Percentiles rank a stretch among this genome's conserved stretches.
These are phyloP conservation scores for Paralinhomoeus sp. DNA, from an alignment of 2,888 invertebrate species.

Conservation along the genomic window DNA sequence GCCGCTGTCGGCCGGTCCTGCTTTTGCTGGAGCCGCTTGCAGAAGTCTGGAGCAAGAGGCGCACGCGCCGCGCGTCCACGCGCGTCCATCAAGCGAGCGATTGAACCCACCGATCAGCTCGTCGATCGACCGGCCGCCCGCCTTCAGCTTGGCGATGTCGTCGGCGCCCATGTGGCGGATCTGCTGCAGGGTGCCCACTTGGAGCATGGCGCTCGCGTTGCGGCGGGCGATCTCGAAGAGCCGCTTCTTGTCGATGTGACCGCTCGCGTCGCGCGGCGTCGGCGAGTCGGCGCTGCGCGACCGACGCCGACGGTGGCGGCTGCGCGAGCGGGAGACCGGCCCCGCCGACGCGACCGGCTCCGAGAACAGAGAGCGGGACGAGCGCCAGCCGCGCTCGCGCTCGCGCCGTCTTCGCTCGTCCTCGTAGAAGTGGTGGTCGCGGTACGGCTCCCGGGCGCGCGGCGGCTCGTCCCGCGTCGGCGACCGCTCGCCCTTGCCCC, in stretches of 20 bases:
- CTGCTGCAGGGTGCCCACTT: constrained; percentile 15
- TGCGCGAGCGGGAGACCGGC: not conserved
- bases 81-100: no score
- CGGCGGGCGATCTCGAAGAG: constrained; percentile 74
- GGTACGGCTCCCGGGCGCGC: no score
- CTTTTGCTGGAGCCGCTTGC: constrained; percentile 61
- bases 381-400: no score
- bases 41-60: constrained; percentile 59
- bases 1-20: constrained; percentile 31
- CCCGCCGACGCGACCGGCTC: not conserved
- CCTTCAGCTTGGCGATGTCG: constrained; percentile 36
- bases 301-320: not conserved
- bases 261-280: constrained; percentile 1
- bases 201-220: constrained; percentile 67
- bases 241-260: constrained; percentile 59
- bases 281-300: not conserved
- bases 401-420: no score
- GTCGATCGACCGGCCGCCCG: constrained; percentile 72
- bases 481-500: not conserved
- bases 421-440: not conserved
- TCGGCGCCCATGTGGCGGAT: constrained; percentile 16
- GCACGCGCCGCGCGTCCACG: no score
- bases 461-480: not conserved
- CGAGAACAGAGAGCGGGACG: no score
- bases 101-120: constrained; percentile 48